phyloP scores from a whole-genome alignment of 2,113 vertebrate species.

The Odobenus rosmarus region DNA sequence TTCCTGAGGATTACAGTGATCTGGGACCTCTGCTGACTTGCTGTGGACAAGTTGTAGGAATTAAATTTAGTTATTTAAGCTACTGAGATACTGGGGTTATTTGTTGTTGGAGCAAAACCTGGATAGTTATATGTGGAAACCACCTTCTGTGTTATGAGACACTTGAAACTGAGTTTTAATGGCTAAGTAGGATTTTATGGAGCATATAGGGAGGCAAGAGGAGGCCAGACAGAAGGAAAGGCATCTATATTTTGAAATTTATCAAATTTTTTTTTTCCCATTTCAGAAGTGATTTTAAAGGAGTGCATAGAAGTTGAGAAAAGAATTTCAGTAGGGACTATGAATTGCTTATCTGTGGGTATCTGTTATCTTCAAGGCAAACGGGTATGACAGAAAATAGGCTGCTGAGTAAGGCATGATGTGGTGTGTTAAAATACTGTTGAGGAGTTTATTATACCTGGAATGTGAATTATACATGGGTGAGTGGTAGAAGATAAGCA shows the following conservation, averaged over 20 bases:
- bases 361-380: neutral
- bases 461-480: neutral
- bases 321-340: neutral
- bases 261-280: neutral
- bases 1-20: neutral
- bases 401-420: neutral
- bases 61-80: neutral
- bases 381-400: neutral
- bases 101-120: neutral
- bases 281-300: slow-evolving; percentile 6
- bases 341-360: neutral
- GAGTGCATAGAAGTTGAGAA: neutral
- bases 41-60: neutral
- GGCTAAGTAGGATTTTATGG: neutral
- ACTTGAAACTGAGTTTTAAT: neutral
- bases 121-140: neutral
- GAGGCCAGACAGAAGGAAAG: neutral
- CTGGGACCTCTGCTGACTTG: neutral
- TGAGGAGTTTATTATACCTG: neutral
- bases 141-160: neutral
- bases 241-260: neutral
- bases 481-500: neutral
- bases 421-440: neutral
- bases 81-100: neutral
- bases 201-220: neutral